phyloP scores from a whole-genome alignment of 1,140 invertebrate genomes.

The Pissodes strobi region DNA sequence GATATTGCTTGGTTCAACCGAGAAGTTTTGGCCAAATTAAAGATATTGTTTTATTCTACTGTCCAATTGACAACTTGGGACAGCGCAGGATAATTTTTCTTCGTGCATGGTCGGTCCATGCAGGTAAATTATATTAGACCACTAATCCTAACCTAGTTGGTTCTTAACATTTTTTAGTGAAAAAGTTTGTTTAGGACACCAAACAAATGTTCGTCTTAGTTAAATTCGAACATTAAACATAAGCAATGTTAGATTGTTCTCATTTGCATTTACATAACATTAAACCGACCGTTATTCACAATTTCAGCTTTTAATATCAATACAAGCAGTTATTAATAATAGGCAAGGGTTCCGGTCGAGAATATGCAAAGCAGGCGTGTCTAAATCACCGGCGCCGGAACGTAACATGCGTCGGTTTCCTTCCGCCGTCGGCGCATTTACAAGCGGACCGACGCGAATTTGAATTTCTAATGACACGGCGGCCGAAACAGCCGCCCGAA shows the following conservation, averaged over 20 bases:
- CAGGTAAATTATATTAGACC: too few species aligned
- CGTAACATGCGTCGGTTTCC: slow-evolving; percentile 49
- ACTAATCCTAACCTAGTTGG: too few species aligned
- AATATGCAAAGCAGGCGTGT: slow-evolving; percentile 37
- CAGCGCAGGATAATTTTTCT: too few species aligned
- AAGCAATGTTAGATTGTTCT: slow-evolving; percentile 11
- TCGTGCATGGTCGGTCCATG: too few species aligned
- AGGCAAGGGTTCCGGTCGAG: slow-evolving; percentile 26
- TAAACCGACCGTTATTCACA: not conserved
- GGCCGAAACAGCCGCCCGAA: slow-evolving; percentile 30
- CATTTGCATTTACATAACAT: slow-evolving; percentile 8
- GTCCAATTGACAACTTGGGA: too few species aligned
- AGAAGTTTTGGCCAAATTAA: too few species aligned
- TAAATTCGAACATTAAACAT: too few species aligned
- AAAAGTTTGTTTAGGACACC: too few species aligned
- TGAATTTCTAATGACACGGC: slow-evolving; percentile 47
- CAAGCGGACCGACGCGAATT: slow-evolving; percentile 50
- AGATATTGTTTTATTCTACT: too few species aligned
- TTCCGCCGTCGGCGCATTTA: slow-evolving; percentile 49
- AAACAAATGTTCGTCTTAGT: too few species aligned
- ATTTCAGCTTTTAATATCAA: slow-evolving; percentile 17
- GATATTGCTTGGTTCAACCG: too few species aligned
- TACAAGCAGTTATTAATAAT: slow-evolving; percentile 32
- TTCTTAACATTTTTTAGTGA: too few species aligned
- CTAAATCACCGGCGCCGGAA: slow-evolving; percentile 46